Evolutionary conservation across 2,888 invertebrate genomes (phyloP).

Genomic region (Sinopyrophorus schimmeli): DNA sequence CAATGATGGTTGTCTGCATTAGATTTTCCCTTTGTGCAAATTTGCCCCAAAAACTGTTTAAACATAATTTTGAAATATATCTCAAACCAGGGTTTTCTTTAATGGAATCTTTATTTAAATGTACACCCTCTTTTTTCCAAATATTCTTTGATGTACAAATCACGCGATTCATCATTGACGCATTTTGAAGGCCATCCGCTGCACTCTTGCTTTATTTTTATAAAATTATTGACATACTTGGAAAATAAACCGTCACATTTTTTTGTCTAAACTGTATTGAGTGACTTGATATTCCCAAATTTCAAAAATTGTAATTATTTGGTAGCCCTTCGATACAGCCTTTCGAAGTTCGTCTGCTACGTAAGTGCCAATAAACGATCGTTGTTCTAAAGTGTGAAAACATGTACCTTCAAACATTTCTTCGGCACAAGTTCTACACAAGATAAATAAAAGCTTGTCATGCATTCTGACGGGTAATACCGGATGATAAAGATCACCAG

Average conservation of each 20-base stretch:
- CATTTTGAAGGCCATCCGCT: conserved; percentile 40
- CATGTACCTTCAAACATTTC: conserved; percentile 32
- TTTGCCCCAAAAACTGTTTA: conserved; percentile 39
- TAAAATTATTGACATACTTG: conserved; percentile 43
- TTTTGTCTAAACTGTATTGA: conserved; percentile 39
- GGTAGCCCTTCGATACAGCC: conserved; percentile 44
- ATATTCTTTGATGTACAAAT: conserved; percentile 26
- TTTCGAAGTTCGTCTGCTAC: conserved; percentile 45
- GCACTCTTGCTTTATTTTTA: conserved; percentile 42
- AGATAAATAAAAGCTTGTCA: conserved; percentile 6
- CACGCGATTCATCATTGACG: conserved; percentile 20
- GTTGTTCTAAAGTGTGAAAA: conserved; percentile 44
- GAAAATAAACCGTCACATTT: conserved; percentile 42
- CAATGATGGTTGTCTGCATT: conserved; percentile 9
- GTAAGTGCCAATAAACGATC: conserved; percentile 35
- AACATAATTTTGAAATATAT: conserved; percentile 31
- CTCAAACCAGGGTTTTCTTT: conserved; percentile 26
- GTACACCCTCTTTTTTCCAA: conserved; percentile 22
- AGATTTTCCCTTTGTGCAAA: conserved; percentile 31
- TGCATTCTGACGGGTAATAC: background rate
- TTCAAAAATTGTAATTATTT: conserved; percentile 42
- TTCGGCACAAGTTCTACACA: conserved; percentile 3
- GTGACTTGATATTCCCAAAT: conserved; percentile 46
- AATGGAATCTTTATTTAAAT: conserved; percentile 19
- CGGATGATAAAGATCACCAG: conserved; percentile 7